Percentiles rank a stretch among this genome's conserved stretches.
phyloP scores from a whole-genome alignment of 2,113 vertebrate species.

The Callocephalon fimbriatum region DNA sequence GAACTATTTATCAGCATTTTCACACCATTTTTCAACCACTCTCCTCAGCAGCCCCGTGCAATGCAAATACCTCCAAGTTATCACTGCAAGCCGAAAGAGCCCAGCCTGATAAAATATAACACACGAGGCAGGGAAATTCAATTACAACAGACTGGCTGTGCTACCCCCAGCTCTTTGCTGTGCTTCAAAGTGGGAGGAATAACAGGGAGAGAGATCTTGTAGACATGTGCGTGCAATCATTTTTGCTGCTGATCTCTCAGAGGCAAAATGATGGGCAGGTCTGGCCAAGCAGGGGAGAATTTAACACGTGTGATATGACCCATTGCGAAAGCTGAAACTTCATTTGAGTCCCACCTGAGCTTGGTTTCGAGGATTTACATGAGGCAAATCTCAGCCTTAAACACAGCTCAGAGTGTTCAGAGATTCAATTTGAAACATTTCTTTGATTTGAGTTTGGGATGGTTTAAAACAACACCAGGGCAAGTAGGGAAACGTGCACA shows the following conservation, averaged over 20 bases:
- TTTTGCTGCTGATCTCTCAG: background rate
- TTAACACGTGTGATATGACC: background rate
- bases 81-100: background rate
- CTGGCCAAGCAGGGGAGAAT: background rate
- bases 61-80: slow-evolving; percentile 68
- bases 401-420: background rate
- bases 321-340: background rate
- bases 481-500: background rate
- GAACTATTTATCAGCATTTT: slow-evolving; percentile 76
- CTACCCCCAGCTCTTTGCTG: background rate
- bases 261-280: background rate
- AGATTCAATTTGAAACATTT: background rate
- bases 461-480: background rate
- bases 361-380: background rate
- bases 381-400: slow-evolving; percentile 20
- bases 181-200: background rate
- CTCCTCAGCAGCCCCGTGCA: slow-evolving; percentile 41
- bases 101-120: slow-evolving; percentile 3
- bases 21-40: slow-evolving; percentile 37
- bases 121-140: slow-evolving; percentile 1
- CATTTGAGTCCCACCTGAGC: background rate
- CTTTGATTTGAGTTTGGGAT: background rate
- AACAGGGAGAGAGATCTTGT: background rate
- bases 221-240: background rate
- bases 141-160: background rate